Conservation (phyloP, 2,888 invertebrate genomes). For the Tiliacea aurago region DNA sequence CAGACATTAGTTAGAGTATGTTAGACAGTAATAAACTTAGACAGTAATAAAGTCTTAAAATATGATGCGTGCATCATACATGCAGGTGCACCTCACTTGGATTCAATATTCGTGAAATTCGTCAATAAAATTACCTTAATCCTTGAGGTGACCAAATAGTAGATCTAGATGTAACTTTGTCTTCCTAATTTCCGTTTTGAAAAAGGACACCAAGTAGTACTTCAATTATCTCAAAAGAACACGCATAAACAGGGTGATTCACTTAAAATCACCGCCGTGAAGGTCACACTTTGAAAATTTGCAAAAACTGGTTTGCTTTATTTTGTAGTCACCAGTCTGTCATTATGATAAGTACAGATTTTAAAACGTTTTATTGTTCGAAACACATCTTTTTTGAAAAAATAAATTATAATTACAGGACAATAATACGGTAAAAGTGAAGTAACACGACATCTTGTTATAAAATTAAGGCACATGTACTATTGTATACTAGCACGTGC, state of each 20-base stretch:
- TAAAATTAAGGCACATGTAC: background rate
- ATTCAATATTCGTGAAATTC: background rate
- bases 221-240: slow-evolving; percentile 24
- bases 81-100: background rate
- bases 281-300: slow-evolving; percentile 54
- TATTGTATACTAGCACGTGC: background rate
- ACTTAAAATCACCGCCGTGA: slow-evolving; percentile 31
- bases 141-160: background rate
- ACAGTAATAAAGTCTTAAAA: background rate
- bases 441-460: background rate
- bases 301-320: slow-evolving; percentile 46
- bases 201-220: slow-evolving; percentile 1
- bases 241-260: slow-evolving; percentile 30
- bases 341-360: background rate
- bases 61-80: background rate
- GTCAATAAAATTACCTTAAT: background rate
- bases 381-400: background rate
- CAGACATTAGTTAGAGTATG: background rate
- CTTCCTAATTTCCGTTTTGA: slow-evolving; percentile 24
- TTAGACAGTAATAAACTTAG: background rate
- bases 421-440: background rate
- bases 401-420: background rate
- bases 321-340: slow-evolving; percentile 18
- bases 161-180: slow-evolving; percentile 11
- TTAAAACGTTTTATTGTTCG: background rate